Conservation (phyloP, 2,888 invertebrate genomes). For the Eristalis arbustorum region DNA sequence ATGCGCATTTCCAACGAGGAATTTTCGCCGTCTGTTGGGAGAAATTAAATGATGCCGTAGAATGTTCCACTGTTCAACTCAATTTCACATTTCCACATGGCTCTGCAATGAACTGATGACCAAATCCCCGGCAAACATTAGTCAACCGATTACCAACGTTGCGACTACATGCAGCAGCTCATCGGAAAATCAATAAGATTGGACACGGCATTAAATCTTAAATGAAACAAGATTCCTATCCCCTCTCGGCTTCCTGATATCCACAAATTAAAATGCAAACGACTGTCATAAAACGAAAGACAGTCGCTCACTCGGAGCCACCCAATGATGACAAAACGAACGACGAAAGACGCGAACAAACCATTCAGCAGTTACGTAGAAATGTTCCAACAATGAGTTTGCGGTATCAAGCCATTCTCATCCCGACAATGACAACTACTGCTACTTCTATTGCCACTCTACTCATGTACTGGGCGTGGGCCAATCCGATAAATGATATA, state of each 20-base stretch:
- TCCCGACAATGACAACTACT: slow-evolving; percentile 45
- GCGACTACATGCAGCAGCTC: not conserved
- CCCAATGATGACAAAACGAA: not conserved
- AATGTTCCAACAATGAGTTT: slow-evolving; percentile 38
- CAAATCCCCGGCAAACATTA: not conserved
- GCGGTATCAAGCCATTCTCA: slow-evolving; percentile 28
- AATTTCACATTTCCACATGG: no score
- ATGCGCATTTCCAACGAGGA: not conserved
- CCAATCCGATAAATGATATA: slow-evolving; percentile 61
- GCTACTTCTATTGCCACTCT: slow-evolving; percentile 28
- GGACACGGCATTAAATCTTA: not conserved
- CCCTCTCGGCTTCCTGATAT: not conserved
- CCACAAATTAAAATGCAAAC: slow-evolving; percentile 6
- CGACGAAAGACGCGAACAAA: slow-evolving; percentile 1
- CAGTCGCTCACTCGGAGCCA: not conserved
- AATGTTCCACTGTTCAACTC: no score
- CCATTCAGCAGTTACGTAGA: not conserved
- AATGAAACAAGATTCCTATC: not conserved
- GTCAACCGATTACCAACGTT: not conserved
- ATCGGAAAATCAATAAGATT: slow-evolving; percentile 33
- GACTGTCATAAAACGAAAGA: slow-evolving; percentile 18
- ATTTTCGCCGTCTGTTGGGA: not conserved
- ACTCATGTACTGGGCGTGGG: slow-evolving; percentile 61
- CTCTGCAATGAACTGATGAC: not conserved
- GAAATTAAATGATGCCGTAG: no score